phyloP scores from a whole-genome alignment of 2,113 vertebrate genomes.

The Ceyx margarethae region DNA sequence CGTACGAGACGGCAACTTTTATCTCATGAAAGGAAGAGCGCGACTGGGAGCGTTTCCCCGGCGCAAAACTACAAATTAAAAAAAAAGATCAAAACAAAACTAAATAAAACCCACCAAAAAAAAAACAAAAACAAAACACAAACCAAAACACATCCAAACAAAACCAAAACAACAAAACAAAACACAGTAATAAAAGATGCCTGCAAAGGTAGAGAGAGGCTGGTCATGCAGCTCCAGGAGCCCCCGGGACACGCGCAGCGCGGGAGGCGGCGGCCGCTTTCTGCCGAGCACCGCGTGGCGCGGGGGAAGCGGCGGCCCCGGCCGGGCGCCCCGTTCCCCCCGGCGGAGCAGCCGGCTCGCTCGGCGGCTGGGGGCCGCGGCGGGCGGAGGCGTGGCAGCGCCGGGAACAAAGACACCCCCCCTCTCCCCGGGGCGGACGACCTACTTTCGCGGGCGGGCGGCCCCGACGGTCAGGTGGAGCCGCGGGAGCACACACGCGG shows the following conservation, averaged over 20 bases:
- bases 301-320: not conserved
- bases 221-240: not conserved
- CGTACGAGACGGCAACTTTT: not conserved
- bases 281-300: not conserved
- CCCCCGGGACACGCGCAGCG: not conserved
- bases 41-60: not conserved
- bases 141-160: no score
- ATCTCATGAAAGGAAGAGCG: not conserved
- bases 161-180: no score
- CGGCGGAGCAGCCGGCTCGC: not conserved
- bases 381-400: not conserved
- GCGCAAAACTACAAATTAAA: not conserved
- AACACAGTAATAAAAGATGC: not conserved
- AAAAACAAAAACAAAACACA: no score
- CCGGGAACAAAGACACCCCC: conserved; percentile 40
- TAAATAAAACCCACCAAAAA: no score
- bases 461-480: conserved; percentile 4
- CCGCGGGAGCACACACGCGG: not conserved
- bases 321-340: not conserved
- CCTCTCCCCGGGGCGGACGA: not conserved
- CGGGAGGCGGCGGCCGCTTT: not conserved
- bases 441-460: conserved; percentile 34
- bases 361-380: not conserved
- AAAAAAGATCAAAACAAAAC: no score
- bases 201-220: not conserved